Evolutionary conservation across 2,888 invertebrate genomes (phyloP).

Genomic region (Cartodere bifasciata): DNA sequence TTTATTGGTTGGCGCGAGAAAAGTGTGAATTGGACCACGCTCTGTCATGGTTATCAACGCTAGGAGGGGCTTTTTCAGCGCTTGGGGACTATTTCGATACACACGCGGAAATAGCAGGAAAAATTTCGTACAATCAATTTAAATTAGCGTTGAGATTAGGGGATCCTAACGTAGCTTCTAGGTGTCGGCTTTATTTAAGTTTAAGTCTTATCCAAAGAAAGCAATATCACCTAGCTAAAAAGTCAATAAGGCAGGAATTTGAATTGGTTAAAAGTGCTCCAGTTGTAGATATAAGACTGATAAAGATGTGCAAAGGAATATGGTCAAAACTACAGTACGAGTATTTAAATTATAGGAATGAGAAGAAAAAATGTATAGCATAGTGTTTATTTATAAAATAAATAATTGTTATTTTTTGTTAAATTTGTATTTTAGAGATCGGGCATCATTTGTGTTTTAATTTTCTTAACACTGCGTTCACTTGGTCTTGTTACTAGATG

Average conservation of each 20-base stretch:
- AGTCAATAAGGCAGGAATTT: constrained; percentile 47
- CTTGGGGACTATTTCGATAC: constrained; percentile 75
- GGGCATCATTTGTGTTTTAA: constrained; percentile 52
- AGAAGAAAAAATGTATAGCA: no score
- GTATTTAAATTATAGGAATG: no score
- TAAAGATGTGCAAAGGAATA: constrained; percentile 76
- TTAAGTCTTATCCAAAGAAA: constrained; percentile 80
- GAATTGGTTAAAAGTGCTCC: constrained; percentile 29
- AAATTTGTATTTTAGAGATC: constrained; percentile 36
- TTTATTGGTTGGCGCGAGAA: constrained; percentile 42
- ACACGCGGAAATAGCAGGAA: constrained; percentile 78
- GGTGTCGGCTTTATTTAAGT: constrained; percentile 78
- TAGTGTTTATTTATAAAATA: no score
- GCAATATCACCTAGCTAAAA: constrained; percentile 46
- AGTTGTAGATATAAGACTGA: constrained; percentile 47
- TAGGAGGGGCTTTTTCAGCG: constrained; percentile 93
- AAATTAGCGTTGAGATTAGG: constrained; percentile 66
- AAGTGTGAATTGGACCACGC: constrained; percentile 68
- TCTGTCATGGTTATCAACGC: constrained; percentile 89
- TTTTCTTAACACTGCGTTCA: constrained; percentile 70
- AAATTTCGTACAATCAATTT: constrained; percentile 76
- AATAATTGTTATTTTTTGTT: no score
- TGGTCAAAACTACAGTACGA: constrained; percentile 69
- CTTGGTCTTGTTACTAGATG: constrained; percentile 64
- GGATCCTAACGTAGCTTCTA: constrained; percentile 66